Percentiles rank a stretch among this genome's conserved stretches.
phyloP scores from a whole-genome alignment of 2,888 invertebrate genomes.

The Scaptomyza cyrtandrae region DNA sequence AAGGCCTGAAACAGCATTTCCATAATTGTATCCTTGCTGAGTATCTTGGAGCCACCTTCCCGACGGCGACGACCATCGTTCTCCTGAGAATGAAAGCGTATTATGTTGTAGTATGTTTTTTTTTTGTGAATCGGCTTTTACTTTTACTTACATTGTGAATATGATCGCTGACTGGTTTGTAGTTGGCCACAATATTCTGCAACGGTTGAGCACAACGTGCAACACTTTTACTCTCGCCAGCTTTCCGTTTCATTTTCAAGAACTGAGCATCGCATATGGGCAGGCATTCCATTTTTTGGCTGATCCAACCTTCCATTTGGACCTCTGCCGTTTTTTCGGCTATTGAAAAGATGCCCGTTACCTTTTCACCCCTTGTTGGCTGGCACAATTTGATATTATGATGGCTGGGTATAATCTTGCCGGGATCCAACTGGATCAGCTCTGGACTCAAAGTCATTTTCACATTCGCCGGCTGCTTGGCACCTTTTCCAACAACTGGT shows the following conservation, averaged over 20 bases:
- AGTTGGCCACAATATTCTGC: slow-evolving; percentile 28
- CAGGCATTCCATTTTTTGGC: slow-evolving; percentile 33
- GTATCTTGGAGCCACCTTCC: slow-evolving; percentile 9
- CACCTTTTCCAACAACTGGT: not conserved
- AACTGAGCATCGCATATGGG: slow-evolving; percentile 31
- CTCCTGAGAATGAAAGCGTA: slow-evolving; percentile 7
- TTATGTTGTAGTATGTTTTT: not conserved
- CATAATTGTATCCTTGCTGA: slow-evolving; percentile 24
- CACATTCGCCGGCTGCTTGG: slow-evolving; percentile 12
- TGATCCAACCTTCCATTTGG: slow-evolving; percentile 23
- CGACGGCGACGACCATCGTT: slow-evolving; percentile 6
- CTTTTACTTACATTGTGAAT: slow-evolving; percentile 18
- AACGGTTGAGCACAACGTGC: slow-evolving; percentile 14
- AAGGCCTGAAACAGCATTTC: slow-evolving; percentile 35
- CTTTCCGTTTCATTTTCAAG: slow-evolving; percentile 30
- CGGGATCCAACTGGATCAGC: slow-evolving; percentile 11
- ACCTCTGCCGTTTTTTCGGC: not conserved
- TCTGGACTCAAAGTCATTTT: slow-evolving; percentile 17
- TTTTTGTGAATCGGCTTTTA: not conserved
- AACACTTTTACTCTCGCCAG: not conserved
- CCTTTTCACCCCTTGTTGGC: not conserved
- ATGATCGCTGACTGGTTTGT: slow-evolving; percentile 32
- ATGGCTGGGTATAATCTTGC: slow-evolving; percentile 3
- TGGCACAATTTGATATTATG: slow-evolving; percentile 27
- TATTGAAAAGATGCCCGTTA: slow-evolving; percentile 26